Conservation (phyloP, 2,797 vertebrate genomes). For the Numenius phaeopus region DNA sequence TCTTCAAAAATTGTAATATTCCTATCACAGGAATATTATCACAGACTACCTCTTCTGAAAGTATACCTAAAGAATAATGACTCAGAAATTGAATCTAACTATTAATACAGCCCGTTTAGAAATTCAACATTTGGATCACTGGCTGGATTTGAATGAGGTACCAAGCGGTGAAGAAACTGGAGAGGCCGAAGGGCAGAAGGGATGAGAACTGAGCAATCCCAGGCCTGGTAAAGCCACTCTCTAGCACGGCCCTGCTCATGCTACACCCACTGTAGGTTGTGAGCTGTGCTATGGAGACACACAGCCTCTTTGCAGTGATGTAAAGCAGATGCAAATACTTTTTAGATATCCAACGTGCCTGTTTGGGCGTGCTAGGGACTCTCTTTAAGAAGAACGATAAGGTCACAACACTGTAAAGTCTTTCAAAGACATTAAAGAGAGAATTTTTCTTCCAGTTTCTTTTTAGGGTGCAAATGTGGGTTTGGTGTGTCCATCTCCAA, state of each 20-base stretch:
- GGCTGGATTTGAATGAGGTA: not conserved
- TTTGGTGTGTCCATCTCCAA: not conserved
- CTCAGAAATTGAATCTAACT: not conserved
- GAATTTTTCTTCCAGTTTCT: not conserved
- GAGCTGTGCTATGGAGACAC: not conserved
- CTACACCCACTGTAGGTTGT: no score
- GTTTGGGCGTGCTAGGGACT: not conserved
- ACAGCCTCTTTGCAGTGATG: not conserved
- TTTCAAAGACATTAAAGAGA: not conserved
- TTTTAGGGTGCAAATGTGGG: not conserved
- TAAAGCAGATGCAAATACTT: not conserved
- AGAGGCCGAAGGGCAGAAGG: not conserved
- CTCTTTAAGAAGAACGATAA: not conserved
- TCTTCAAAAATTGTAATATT: not conserved
- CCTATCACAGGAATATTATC: no score
- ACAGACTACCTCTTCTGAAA: not conserved
- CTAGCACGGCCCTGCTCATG: not conserved
- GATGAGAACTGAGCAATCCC: fast-evolving
- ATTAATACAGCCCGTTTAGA: fast-evolving
- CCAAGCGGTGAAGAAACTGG: not conserved
- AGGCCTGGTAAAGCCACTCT: not conserved
- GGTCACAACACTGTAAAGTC: not conserved
- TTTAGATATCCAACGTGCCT: not conserved
- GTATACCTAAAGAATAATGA: not conserved
- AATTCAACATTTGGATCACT: not conserved